phyloP scores from a whole-genome alignment of 2,797 vertebrate genomes.

The Lagorchestes hirsutus region DNA sequence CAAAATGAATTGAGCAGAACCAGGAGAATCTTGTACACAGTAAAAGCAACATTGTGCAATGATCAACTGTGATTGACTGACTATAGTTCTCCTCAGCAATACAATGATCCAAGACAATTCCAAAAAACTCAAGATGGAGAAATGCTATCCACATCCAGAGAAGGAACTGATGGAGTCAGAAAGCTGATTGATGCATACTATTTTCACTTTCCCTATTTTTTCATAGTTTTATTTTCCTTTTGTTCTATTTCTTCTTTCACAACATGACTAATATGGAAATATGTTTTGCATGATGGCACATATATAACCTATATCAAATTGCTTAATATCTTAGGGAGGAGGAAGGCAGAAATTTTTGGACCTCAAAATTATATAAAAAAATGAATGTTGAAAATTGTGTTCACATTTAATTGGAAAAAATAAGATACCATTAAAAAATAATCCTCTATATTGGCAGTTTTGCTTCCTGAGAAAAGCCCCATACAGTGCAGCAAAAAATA shows the following conservation, averaged over 20 bases:
- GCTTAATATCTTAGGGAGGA: too few species aligned
- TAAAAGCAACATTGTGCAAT: neutral
- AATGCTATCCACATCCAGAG: neutral
- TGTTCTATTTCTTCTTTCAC: neutral
- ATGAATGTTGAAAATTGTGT: neutral
- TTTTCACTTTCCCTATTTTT: neutral
- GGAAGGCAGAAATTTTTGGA: neutral
- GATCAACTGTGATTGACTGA: neutral
- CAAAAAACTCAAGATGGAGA: neutral
- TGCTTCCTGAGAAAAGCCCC: neutral
- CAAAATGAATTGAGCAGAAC: too few species aligned
- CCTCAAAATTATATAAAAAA: neutral
- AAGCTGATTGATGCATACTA: neutral
- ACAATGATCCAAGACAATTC: neutral
- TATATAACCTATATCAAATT: too few species aligned
- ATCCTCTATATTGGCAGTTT: neutral
- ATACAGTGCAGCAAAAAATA: neutral
- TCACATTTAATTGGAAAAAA: neutral
- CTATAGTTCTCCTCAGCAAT: neutral
- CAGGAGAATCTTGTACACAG: neutral
- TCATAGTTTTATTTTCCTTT: neutral
- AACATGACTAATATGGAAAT: too few species aligned
- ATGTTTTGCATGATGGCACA: neutral
- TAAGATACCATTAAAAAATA: neutral
- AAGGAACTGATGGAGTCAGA: neutral